Conservation (phyloP, 2,113 vertebrate genomes). For the Myotis lucifugus region DNA sequence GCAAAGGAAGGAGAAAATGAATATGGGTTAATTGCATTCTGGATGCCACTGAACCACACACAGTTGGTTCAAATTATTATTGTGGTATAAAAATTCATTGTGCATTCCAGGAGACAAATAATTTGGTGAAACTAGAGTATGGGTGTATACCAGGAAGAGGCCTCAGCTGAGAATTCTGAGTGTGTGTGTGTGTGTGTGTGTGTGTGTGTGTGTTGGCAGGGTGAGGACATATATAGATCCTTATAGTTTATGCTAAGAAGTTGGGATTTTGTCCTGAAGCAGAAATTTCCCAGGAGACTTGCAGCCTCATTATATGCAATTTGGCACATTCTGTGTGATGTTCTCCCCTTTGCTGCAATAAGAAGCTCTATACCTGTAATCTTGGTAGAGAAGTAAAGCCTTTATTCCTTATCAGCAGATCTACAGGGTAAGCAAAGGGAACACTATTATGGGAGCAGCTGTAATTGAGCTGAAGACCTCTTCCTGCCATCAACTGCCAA, state of each 20-base stretch:
- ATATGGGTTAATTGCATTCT: constrained; percentile 55
- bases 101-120: constrained; percentile 32
- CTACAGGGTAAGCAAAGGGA: not conserved
- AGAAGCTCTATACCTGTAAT: not conserved
- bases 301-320: not conserved
- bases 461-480: not conserved
- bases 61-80: constrained; percentile 56
- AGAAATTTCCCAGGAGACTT: not conserved
- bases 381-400: not conserved
- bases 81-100: not conserved
- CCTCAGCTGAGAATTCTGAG: not conserved
- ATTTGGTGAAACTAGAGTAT: not conserved
- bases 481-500: not conserved
- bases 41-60: constrained; percentile 7
- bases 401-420: not conserved
- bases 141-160: not conserved
- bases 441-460: not conserved
- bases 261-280: not conserved
- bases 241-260: not conserved
- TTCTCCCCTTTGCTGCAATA: not conserved
- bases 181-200: not conserved
- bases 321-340: not conserved
- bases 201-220: not conserved
- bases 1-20: constrained; percentile 69
- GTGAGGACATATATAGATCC: not conserved